phyloP scores from a whole-genome alignment of 2,888 invertebrate species.

The Drosophila crucigera region DNA sequence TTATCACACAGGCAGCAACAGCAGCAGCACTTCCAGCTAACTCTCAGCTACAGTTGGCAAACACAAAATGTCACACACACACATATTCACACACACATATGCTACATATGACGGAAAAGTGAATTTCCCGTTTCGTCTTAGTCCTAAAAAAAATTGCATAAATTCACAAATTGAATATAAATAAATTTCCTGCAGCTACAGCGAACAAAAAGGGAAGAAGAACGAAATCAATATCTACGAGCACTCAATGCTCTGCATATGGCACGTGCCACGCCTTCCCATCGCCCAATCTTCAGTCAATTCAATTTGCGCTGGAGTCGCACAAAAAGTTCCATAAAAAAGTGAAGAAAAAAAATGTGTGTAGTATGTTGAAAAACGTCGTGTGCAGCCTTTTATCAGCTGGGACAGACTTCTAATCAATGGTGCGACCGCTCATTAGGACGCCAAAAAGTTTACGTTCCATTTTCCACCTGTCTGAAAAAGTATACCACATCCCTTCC shows the following conservation, averaged over 20 bases:
- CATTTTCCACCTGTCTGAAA: conserved; percentile 26
- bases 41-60: conserved; percentile 25
- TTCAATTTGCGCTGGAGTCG: conserved; percentile 64
- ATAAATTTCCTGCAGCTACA: conserved; percentile 74
- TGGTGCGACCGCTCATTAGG: conserved; percentile 53
- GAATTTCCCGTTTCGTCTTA: conserved; percentile 48
- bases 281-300: conserved; percentile 46
- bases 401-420: conserved; percentile 33
- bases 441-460: conserved; percentile 49
- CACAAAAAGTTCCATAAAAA: conserved; percentile 31
- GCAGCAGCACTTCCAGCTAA: conserved; percentile 43
- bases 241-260: conserved; percentile 39
- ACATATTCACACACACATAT: not conserved
- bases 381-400: not conserved
- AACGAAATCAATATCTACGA: conserved; percentile 42
- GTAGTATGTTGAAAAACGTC: conserved; percentile 4
- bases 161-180: conserved; percentile 79
- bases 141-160: conserved; percentile 52
- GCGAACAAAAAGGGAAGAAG: conserved; percentile 13
- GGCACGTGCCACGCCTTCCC: conserved; percentile 54
- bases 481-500: not conserved
- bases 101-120: conserved; percentile 43
- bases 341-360: conserved; percentile 41
- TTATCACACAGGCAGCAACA: conserved; percentile 25
- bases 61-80: conserved; percentile 23